Base-by-base conservation (phyloP, 2,113 vertebrate genomes). In the Phyllopteryx taeniolatus region DNA sequence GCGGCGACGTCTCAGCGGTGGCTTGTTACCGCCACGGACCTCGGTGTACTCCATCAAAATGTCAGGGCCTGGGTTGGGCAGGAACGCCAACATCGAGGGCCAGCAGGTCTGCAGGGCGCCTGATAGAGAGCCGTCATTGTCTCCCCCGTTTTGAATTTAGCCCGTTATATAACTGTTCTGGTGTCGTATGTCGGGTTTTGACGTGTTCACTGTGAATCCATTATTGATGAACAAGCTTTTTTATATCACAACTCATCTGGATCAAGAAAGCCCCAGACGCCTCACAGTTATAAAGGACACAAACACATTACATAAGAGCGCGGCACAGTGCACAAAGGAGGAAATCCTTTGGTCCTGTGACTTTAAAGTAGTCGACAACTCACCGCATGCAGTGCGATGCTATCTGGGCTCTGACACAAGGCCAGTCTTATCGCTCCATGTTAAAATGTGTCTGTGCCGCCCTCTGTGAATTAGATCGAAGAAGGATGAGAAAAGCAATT, bases 191-290 rank as follows among this genome's bases (percentile, higher is more conserved):
- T 15, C 19, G 67, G 3, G 35, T 43, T 57, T 39, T 54, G 68
- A 69, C 53, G 68, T 57, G 53, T 69, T 39, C 68, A 56, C 68
- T 69, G 33, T 13, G 14, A 57, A 75, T 87, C 43, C 71, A 88
- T 88, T 78, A 90, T 82, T 75, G 81, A 89, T 79, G 83, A 80
- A 67, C 66, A 67, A 43, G 62, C 73, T 71, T 78, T 80, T 78
- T 83, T 62, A 54, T 64, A 79, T 79, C 76, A 67, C 71, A 76
- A 71, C 64, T 71, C 56, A 27, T 83, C 57, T 74, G 79, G 71
- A 82, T 79, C 73, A 70, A 75, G 70, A 66, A 65, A 51, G 20
- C 73, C 73, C 43, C 68, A 70, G 66, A 69, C 49, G 39, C 68
- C 53, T 7, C 39, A 63, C 79, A 72, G 72, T 47, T 63, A 44